Conservation (phyloP, 2,888 invertebrate species). For the Sisyra nigra region DNA sequence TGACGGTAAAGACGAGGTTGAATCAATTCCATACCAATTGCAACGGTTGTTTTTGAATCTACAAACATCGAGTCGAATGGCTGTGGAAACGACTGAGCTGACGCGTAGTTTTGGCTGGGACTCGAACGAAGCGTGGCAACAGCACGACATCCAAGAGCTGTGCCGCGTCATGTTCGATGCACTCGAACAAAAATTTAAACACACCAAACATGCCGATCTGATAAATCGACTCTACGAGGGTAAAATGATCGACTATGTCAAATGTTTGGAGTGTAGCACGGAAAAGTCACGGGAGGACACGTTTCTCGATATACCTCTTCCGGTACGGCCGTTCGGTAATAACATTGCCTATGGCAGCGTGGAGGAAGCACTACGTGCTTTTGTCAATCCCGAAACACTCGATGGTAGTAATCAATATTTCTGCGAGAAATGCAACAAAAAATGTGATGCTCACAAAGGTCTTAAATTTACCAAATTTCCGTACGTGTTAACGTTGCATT, state of each 20-base stretch:
- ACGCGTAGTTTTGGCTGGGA: slow-evolving; percentile 86
- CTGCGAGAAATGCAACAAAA: slow-evolving; percentile 73
- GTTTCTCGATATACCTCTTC: slow-evolving; percentile 73
- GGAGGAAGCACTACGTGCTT: slow-evolving; percentile 68
- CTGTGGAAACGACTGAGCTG: slow-evolving; percentile 74
- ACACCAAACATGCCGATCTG: slow-evolving; percentile 64
- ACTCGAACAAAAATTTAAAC: slow-evolving; percentile 66
- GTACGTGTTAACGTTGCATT: slow-evolving; percentile 68
- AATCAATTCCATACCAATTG: slow-evolving; percentile 72
- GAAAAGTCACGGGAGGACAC: slow-evolving; percentile 71
- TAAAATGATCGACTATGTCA: slow-evolving; percentile 77
- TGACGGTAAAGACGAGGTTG: slow-evolving; percentile 48
- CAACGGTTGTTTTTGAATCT: slow-evolving; percentile 73
- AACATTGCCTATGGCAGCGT: slow-evolving; percentile 61
- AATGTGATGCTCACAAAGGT: slow-evolving; percentile 81
- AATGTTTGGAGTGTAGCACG: slow-evolving; percentile 68
- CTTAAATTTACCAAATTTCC: slow-evolving; percentile 75
- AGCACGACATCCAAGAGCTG: slow-evolving; percentile 82
- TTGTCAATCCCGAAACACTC: slow-evolving; percentile 69
- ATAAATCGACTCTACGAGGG: slow-evolving; percentile 48
- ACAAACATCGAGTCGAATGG: slow-evolving; percentile 63
- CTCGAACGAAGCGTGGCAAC: slow-evolving; percentile 78
- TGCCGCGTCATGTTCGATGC: slow-evolving; percentile 86
- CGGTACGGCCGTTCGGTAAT: slow-evolving; percentile 69
- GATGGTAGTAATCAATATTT: slow-evolving; percentile 74